These are phyloP conservation scores for Barnardius zonarius DNA, from an alignment of 2,113 vertebrate species.

Conservation along the genomic window DNA sequence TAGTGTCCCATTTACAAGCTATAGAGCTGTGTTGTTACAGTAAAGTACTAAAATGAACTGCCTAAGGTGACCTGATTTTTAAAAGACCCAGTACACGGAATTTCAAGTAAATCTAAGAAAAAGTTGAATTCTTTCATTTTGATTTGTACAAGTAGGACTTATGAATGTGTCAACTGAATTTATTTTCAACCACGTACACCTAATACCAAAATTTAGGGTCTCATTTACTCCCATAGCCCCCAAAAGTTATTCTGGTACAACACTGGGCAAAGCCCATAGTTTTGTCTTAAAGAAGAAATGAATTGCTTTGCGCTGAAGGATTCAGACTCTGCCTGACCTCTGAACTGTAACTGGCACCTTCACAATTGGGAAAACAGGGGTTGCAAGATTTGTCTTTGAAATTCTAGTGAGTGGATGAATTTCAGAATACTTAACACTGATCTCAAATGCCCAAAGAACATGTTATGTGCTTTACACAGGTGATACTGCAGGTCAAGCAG, in stretches of 20 bases:
- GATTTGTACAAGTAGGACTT: not conserved
- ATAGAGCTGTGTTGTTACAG: not conserved
- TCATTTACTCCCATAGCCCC: not conserved
- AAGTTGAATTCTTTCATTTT: not conserved
- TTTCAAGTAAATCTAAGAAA: not conserved
- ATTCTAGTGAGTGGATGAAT: not conserved
- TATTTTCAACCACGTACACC: not conserved
- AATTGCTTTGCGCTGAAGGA: not conserved
- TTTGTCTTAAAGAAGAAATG: not conserved
- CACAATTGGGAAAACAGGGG: not conserved
- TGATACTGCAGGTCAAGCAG: not conserved
- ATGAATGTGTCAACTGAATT: not conserved
- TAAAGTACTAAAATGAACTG: not conserved
- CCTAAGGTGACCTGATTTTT: not conserved
- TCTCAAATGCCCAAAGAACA: not conserved
- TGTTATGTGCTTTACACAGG: not conserved
- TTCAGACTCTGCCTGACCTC: not conserved
- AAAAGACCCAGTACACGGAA: not conserved
- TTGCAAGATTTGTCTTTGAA: not conserved
- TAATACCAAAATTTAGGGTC: not conserved
- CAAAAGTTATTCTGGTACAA: not conserved
- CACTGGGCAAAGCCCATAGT: not conserved
- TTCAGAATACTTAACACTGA: not conserved
- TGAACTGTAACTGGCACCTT: not conserved
- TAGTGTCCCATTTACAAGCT: not conserved